Base-by-base conservation (phyloP, 2,797 vertebrate species). In the Philypnodon macrostomus region DNA sequence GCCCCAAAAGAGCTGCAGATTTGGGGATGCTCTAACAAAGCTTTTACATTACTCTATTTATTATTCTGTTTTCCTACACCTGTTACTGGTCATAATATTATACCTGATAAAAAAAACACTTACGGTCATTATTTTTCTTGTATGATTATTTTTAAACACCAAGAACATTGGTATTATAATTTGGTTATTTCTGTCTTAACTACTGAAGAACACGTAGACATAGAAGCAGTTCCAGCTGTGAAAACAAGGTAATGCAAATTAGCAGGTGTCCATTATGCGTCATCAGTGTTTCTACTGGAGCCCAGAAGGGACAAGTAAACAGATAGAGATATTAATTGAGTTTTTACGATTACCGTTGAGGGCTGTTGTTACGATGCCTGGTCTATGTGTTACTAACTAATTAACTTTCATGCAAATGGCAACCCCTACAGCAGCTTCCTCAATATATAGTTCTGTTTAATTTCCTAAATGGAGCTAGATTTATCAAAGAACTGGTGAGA, bases 81-180 rank as follows among this genome's bases (percentile, higher is more conserved):
- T n/a, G n/a, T n/a, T n/a, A n/a, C n/a, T n/a, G n/a, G n/a, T n/a
- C n/a, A n/a, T n/a, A n/a, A n/a, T n/a, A n/a, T n/a, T n/a, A n/a
- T n/a, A n/a, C n/a, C n/a, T n/a, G n/a, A n/a, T 15, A 41, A 41
- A 39, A n/a, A 8, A 24, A 39, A 41, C 3, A 30, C 3, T 12
- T 41, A 23, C 26, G 13, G 11, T 41, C 39, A 41, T n/a, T 41
- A 13, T 41, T 41, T 26, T 41, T 27, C 39, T 41, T 41, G 39
- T 15, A 9, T 16, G 23, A 9, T 15, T 14, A 15, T 26, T 10
- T 26, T 26, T 27, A 15, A 10, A 41, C 24, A 41, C 4, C 24
- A 15, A 41, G 16, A 1, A n/a, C 37, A 39, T 39, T 39, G 23
- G 21, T 41, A 41, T 50, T 41, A 26, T 15, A 26, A 2, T 27